Percentiles rank a stretch among this genome's conserved stretches.
Conservation (phyloP, 1,140 invertebrate species). For the Glomeris maerens region DNA sequence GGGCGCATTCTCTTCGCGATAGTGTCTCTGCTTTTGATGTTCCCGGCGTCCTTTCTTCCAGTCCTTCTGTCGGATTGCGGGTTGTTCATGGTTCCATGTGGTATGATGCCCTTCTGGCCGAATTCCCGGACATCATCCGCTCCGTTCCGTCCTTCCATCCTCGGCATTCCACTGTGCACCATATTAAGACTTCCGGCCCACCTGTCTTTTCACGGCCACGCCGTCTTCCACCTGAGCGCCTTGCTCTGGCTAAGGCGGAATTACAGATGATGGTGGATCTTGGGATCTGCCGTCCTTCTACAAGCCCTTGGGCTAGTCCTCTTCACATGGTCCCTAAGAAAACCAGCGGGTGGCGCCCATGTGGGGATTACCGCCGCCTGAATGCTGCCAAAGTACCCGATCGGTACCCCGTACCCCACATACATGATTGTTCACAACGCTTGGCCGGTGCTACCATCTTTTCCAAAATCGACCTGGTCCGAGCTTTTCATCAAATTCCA, state of each 20-base stretch:
- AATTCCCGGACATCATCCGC: too few relatives aligned
- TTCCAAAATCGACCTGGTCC: constrained; percentile 15
- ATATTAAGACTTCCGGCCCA: constrained; percentile 22
- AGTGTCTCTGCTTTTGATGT: too few relatives aligned
- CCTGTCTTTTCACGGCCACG: constrained; percentile 27
- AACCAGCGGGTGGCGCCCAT: constrained; percentile 27
- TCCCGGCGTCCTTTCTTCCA: too few relatives aligned
- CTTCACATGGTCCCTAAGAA: constrained; percentile 33
- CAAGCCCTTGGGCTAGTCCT: constrained; percentile 32
- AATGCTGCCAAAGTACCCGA: constrained; percentile 32
- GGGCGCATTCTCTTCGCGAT: too few relatives aligned
- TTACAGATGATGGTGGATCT: constrained; percentile 19
- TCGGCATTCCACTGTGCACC: constrained; percentile 1
- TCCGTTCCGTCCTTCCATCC: too few relatives aligned
- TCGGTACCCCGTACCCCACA: constrained; percentile 27
- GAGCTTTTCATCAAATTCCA: constrained; percentile 20
- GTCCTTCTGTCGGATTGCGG: too few relatives aligned
- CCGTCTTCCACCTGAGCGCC: constrained; percentile 23
- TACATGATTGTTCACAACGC: constrained; percentile 15
- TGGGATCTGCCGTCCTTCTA: constrained; percentile 27
- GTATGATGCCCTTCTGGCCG: too few relatives aligned
- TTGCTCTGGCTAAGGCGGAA: constrained; percentile 17
- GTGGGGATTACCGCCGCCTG: constrained; percentile 32
- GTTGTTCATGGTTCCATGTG: too few relatives aligned
- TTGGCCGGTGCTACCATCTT: constrained; percentile 11